Base-by-base conservation (phyloP, 2,888 invertebrate genomes). In the Lochmaea capreae region DNA sequence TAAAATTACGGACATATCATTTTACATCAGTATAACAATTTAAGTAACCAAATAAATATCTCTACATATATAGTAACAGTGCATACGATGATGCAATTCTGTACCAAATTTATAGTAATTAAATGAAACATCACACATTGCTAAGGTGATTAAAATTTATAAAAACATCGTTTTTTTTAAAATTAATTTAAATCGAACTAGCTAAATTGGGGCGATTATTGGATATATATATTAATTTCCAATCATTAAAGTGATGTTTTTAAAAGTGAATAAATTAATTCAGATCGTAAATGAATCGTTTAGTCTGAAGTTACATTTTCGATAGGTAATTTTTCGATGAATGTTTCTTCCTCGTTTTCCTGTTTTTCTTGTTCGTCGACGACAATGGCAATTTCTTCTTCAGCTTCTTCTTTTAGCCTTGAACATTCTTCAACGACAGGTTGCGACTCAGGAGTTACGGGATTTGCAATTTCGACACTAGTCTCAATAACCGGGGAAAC, bases 31-130 rank as follows among this genome's bases (percentile, higher is more conserved):
- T 12, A 43, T 63, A 63, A 63, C 62, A 63, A 16, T 46, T 63
- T 63, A 63, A 63, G 62, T 63, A 63, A 63, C 62, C 62, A 63
- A 63, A 63, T 63, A 63, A 63, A 63, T 63, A 43, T 63, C 43
- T 63, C 62, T 63, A 63, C 62, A 43, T 61, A 33, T 33, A 61
- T 12, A 61, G 26, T 61, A 61, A 54, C 22, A 61, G 54, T 59
- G 58, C 59, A 46, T 33, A 54, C 14, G 39, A 39, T 14, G 58
- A 58, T 42, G 58, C 16, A 14, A 46, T 68, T 61, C 61, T 67
- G 52, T 67, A 58, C 62, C 16, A 63, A 42, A 42, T 63, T 39
- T 61, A 14, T 33, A 61, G 18, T 57, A 22, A 57, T 6, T 61
- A 33, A 61, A 61, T 39, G 61, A 63, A 43, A 63, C 8, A 63